Evolutionary conservation across 30 jellyfish, hydroid and myxozoan species (phyloP).

Genomic region (Hydra vulgaris): DNA sequence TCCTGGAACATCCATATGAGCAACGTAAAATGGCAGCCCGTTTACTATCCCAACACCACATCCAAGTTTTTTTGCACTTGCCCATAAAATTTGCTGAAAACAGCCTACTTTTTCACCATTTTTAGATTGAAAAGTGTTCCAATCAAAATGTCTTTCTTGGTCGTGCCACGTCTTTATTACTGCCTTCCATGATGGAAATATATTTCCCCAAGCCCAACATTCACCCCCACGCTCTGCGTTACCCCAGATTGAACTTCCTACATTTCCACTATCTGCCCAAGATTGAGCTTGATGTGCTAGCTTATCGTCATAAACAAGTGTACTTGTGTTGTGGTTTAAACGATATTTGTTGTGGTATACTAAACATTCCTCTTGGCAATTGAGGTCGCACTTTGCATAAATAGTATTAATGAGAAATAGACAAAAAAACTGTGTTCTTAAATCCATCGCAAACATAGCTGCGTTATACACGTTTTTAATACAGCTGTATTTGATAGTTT

Average conservation of each 20-base stretch:
- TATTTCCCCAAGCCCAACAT: constrained; percentile 92
- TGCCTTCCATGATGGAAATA: constrained; percentile 65
- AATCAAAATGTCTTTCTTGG: constrained; percentile 61
- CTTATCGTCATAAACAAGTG: constrained; percentile 32
- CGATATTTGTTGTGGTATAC: constrained; percentile 56
- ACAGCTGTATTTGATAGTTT: background rate
- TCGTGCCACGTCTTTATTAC: constrained; percentile 91
- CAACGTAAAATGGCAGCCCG: constrained; percentile 63
- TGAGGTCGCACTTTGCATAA: background rate
- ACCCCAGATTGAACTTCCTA: constrained; percentile 51
- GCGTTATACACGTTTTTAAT: background rate
- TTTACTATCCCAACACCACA: constrained; percentile 53
- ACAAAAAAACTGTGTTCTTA: background rate
- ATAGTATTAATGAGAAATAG: too few species aligned
- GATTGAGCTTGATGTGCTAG: constrained; percentile 59
- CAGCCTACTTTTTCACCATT: constrained; percentile 52
- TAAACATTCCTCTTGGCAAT: constrained; percentile 59
- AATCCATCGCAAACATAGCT: background rate
- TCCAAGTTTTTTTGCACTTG: constrained; percentile 64
- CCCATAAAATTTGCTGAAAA: constrained; percentile 78
- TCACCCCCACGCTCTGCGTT: constrained; percentile 53
- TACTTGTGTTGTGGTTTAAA: constrained; percentile 40
- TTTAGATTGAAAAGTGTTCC: constrained; percentile 47
- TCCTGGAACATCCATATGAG: constrained; percentile 70
- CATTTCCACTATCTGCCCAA: constrained; percentile 65